Evolutionary conservation across 1,140 invertebrate species (phyloP).

Genomic region (Trachelipus rathkii): DNA sequence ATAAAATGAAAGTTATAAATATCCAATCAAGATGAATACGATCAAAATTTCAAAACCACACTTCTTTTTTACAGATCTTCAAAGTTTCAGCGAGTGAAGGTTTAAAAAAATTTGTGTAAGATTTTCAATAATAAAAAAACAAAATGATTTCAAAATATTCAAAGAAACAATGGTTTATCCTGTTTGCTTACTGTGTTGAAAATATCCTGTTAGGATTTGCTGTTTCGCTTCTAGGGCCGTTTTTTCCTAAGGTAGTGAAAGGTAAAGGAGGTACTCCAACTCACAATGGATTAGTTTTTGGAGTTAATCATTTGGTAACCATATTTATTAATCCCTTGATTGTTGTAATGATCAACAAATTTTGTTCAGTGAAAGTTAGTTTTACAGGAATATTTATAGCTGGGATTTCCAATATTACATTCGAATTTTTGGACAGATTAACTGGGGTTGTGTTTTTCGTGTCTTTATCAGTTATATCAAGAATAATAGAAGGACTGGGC

Average conservation of each 20-base stretch:
- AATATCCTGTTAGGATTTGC: constrained; percentile 3
- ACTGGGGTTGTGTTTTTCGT: neutral
- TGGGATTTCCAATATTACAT: constrained; percentile 15
- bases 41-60: no score
- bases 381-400: neutral
- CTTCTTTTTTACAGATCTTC: no score
- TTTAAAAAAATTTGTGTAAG: no score
- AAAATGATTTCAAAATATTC: constrained; percentile 18
- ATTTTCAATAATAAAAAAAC: neutral
- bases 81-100: no score
- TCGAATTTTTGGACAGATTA: constrained; percentile 18
- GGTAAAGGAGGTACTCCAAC: constrained; percentile 20
- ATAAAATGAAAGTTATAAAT: no score
- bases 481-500: constrained; percentile 20
- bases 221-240: constrained; percentile 20
- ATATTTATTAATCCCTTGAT: constrained; percentile 19
- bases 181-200: neutral
- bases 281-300: constrained; percentile 25
- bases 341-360: neutral
- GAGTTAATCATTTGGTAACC: constrained; percentile 9
- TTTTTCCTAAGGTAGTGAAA: constrained; percentile 21
- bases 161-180: constrained; percentile 7
- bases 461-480: neutral
- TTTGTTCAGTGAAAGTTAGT: constrained; percentile 7
- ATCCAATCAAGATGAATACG: no score